Percentiles rank a stretch among this genome's conserved stretches.
Evolutionary conservation across 2,113 vertebrate species (phyloP).

Genomic region (Gymnorhina tibicen): DNA sequence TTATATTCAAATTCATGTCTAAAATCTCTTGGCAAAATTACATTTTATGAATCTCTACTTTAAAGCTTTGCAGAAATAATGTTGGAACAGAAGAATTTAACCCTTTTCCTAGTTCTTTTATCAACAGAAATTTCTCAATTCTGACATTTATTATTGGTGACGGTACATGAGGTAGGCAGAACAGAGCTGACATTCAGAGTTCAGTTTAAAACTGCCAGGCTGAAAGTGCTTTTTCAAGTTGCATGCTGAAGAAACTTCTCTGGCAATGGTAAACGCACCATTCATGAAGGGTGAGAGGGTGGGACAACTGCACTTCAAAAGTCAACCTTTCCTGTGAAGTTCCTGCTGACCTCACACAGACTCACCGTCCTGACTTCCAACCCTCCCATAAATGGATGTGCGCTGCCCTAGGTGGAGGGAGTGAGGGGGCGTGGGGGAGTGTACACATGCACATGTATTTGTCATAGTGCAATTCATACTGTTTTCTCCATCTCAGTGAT

Average conservation of each 20-base stretch:
- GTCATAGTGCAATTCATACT: neutral
- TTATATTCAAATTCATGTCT: neutral
- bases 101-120: neutral
- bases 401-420: neutral
- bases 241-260: neutral
- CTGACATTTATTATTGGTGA: neutral
- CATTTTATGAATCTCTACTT: neutral
- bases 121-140: neutral
- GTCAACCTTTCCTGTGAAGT: neutral
- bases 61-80: neutral
- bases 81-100: neutral
- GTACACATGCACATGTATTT: neutral
- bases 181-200: neutral
- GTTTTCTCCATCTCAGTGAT: neutral
- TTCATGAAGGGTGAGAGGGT: neutral
- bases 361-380: neutral
- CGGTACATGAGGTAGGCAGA: neutral
- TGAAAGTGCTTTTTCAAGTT: neutral
- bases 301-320: neutral
- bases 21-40: neutral
- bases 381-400: neutral
- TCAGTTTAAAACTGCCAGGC: neutral
- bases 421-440: neutral
- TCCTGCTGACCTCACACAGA: neutral
- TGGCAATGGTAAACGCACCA: neutral